Base-by-base conservation (phyloP, 2,797 vertebrate genomes). In the Chrysocyon brachyurus region DNA sequence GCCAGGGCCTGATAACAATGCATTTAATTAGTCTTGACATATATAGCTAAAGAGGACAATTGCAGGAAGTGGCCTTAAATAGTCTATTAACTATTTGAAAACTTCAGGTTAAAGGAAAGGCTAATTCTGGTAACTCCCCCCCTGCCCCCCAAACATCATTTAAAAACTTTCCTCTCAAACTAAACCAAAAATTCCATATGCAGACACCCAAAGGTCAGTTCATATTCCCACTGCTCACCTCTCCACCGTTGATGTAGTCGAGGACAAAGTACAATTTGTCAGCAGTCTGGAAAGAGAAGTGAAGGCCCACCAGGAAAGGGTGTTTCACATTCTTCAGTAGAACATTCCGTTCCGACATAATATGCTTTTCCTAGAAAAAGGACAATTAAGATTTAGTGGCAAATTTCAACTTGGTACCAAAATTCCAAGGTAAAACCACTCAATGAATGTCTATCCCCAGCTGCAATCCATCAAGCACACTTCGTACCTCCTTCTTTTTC, bases 241-340 rank as follows among this genome's bases (percentile, higher is more conserved):
- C 99, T 98, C 99, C 99, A 77, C 99, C 99, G 0, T 99, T 99
- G 98, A 99, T 99, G 99, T 99, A 99, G 99, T 99, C 99, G 82
- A 99, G 98, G 90, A 99, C 98, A 97, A 99, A 99, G 98, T 99
- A 99, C 87, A 99, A 98, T 83, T 99, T 99, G 98, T 99, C 99
- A 0, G 99, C 99, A 0, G 99, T 99, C 98, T 99, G 99, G 98
- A 99, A 99, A 49, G 99, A 99, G 98, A 99, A 99, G 98, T 99
- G 99, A 94, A 99, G 99, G 66, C 99, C 99, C 3, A 99, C 99
- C 98, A 99, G 98, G 98, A 99, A 99, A 15, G 99, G 99, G 97
- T 99, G 99, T 98, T 99, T 99, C 98, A 99, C 99, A 86, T 99
- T 99, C 98, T 99, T 99, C 94, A 99, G 98, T 26, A 99, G 98